A percentile compares a stretch with the other conserved stretches of the same genome.
Evolutionary conservation across 2,888 invertebrate genomes (phyloP).

Genomic region (Stramonita haemastoma): DNA sequence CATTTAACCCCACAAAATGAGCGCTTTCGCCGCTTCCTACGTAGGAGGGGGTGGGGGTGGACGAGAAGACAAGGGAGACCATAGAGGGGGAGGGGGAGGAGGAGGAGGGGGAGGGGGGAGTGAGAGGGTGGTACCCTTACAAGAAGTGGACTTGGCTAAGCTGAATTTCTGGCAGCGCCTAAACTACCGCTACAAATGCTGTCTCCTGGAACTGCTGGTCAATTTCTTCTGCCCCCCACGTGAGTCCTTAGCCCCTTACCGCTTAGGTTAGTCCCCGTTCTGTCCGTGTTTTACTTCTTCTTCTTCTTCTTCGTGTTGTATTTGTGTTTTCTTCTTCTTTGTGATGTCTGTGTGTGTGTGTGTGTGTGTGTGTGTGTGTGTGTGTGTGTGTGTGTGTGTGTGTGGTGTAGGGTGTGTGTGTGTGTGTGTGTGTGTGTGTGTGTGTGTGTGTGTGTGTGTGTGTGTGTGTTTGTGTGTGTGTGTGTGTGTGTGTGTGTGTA

Average conservation of each 20-base stretch:
- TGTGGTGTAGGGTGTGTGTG: too few species aligned
- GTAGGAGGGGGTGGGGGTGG: background rate
- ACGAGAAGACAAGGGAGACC: too few species aligned
- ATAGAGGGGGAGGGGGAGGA: background rate
- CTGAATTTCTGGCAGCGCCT: constrained; percentile 48
- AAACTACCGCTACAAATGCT: constrained; percentile 47
- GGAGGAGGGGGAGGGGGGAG: background rate
- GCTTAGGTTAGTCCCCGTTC: background rate
- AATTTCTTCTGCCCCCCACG: constrained; percentile 43
- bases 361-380: too few species aligned
- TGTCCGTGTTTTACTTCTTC: too few species aligned
- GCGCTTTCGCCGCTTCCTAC: constrained; percentile 31
- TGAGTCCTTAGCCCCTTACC: constrained; percentile 28
- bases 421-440: too few species aligned
- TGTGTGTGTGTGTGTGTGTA: too few species aligned
- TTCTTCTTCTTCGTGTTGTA: too few species aligned
- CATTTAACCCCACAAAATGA: background rate
- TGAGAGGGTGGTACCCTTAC: background rate
- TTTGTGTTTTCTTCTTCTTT: too few species aligned
- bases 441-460: too few species aligned
- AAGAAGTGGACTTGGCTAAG: constrained; percentile 43
- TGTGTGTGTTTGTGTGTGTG: too few species aligned
- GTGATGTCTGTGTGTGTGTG: too few species aligned
- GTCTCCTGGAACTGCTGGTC: constrained; percentile 46
- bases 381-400: too few species aligned